Evolutionary conservation across 35 echinoderm and acorn worm genomes (phyloP), one percentile per base, ranked within the genome.

Genomic region (Patiria miniata): DNA sequence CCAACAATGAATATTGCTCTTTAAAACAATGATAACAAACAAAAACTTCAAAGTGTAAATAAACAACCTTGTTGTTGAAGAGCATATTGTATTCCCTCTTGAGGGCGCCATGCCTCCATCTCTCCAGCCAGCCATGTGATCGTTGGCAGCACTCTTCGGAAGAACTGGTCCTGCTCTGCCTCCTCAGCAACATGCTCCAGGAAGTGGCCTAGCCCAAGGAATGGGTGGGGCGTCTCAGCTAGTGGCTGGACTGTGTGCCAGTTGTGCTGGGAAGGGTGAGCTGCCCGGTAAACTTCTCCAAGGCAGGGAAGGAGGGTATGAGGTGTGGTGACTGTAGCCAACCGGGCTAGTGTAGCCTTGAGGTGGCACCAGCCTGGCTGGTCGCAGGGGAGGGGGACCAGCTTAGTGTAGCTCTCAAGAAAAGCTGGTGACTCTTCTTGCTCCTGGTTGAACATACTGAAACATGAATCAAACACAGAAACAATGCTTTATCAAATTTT

Each of bases 31-130:
- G n/a, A n/a, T n/a, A n/a, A n/a, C n/a, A n/a, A n/a, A n/a, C n/a
- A n/a, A n/a, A n/a, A n/a, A n/a, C n/a, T n/a, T n/a, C n/a, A n/a
- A n/a, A n/a, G n/a, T n/a, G n/a, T n/a, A n/a, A n/a, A n/a, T n/a
- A n/a, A n/a, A n/a, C n/a, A 59, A 91, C 89, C 82, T 58, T 91
- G 58, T 68, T 91, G 90, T 78, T 91, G 90, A 40, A 40, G 21
- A 30, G 69, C 44, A 39, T 86, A 81, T 5, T 32, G 37, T 18
- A 91, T 34, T 38, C 18, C 51, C 38, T 76, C 90, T 36, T n/a
- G 34, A 58, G 89, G 89, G 77, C 56, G 60, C 52, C 85, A 59
- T 16, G 33, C 29, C 52, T 91, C 90, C 21, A 91, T 81, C 17
- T 91, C 83, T 39, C 50, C 76, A 23, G 90, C 90, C 36, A 91